Conservation (phyloP, 2,113 vertebrate genomes). For the Hyla sarda region DNA sequence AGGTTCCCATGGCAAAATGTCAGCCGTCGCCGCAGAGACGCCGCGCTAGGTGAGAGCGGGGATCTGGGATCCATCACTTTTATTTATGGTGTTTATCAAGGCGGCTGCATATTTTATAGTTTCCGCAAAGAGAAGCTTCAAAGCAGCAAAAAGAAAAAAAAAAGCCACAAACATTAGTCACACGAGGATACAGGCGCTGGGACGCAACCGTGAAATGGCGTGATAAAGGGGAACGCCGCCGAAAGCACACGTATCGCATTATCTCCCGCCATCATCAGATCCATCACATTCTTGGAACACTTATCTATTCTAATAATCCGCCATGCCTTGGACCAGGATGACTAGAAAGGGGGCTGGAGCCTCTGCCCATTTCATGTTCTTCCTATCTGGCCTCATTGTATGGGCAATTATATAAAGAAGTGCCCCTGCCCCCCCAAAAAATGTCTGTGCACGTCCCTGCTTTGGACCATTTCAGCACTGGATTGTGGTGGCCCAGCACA, state of each 20-base stretch:
- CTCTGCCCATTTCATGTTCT: too few relatives aligned
- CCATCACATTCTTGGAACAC: too few relatives aligned
- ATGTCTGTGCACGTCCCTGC: too few relatives aligned
- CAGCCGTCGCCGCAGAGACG: conserved; percentile 30
- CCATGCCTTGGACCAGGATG: too few relatives aligned
- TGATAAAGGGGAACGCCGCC: neutral
- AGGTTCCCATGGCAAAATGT: conserved; percentile 38
- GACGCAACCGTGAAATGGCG: neutral
- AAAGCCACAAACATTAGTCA: neutral
- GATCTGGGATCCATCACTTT: conserved; percentile 35
- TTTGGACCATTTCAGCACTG: too few relatives aligned
- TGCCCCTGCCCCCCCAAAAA: too few relatives aligned
- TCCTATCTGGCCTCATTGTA: too few relatives aligned
- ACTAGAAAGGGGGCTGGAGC: too few relatives aligned
- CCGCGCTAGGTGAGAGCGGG: conserved; percentile 1
- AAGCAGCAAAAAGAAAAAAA: conserved; percentile 17
- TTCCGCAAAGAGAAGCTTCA: neutral
- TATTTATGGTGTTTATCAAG: conserved; percentile 52
- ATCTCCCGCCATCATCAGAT: neutral
- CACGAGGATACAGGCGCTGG: neutral
- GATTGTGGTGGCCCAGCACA: too few relatives aligned
- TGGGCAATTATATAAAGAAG: too few relatives aligned
- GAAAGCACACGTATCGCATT: neutral
- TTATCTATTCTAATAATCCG: too few relatives aligned
- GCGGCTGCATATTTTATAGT: conserved; percentile 40